Evolutionary conservation across 2,797 vertebrate genomes (phyloP), one percentile per base, ranked within the genome.

Genomic region (Eidolon dupreanum): DNA sequence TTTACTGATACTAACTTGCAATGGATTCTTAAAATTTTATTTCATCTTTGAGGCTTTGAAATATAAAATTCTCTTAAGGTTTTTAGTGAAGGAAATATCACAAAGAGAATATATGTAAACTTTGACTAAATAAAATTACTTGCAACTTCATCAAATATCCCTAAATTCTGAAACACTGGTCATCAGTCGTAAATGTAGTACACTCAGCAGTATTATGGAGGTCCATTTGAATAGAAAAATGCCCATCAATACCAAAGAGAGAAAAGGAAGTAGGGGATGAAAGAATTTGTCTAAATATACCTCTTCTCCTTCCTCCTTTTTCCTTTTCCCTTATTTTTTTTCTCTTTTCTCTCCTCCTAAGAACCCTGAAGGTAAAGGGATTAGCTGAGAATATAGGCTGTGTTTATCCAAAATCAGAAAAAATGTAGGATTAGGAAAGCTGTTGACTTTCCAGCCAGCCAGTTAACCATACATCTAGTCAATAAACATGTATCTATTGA

Each of bases 21-120:
- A 93, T 65, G 6, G n/a, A 91, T 61, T 81, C 73, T 41, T 10
- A 59, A 77, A 82, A n/a, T n/a, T 86, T 86, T 82, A 65, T 73
- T 89, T 96, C 20, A 83, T 74, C 41, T 95, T 95, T 89, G 77
- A 43, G 31, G 22, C 5, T 87, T 90, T 81, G 51, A 79, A 78
- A 71, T 65, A 85, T 61, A 86, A 73, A 75, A 83, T 73, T 92
- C 7, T 65, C 26, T 61, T 95, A 73, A 36, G 41, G 31, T 73
- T 94, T 92, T 78, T n/a, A 66, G 12, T 70, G 57, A 94, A 82
- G n/a, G 75, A 66, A 53, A 79, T 41, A 17, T 41, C 19, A 92
- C 11, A 55, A 87, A 84, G 17, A 43, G 51, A 95, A 93, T 71
- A 33, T 73, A 85, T 2, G 0, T 85, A 77, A 88, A 49, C 16